Evolutionary conservation across 2,797 vertebrate genomes (phyloP).

Genomic region (Lacerta bilineata): DNA sequence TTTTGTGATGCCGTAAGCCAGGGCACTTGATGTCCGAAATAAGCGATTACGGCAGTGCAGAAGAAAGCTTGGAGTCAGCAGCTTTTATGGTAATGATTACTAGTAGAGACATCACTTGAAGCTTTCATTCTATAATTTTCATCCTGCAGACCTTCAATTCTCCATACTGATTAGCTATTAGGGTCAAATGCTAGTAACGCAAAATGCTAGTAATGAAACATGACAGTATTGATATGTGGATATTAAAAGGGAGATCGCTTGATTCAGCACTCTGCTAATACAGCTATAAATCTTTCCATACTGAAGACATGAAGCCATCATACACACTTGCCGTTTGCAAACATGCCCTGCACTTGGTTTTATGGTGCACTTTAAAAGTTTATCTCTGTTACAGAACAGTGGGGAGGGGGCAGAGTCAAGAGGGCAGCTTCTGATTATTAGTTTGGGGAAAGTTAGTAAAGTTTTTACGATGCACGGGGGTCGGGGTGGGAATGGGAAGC

Average conservation of each 20-base stretch:
- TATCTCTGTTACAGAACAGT: background rate
- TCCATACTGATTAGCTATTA: slow-evolving; percentile 41
- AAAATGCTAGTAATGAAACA: slow-evolving; percentile 38
- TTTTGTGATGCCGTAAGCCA: background rate
- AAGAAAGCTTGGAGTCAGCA: slow-evolving; percentile 7
- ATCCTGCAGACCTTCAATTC: slow-evolving; percentile 25
- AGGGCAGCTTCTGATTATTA: background rate
- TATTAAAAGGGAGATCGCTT: slow-evolving; percentile 42
- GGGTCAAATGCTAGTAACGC: slow-evolving; percentile 15
- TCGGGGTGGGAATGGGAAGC: background rate
- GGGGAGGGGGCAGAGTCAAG: background rate
- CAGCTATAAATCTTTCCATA: slow-evolving; percentile 30
- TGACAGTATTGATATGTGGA: slow-evolving; percentile 48
- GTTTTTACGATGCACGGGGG: background rate
- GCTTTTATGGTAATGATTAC: slow-evolving; percentile 26
- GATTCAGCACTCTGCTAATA: slow-evolving; percentile 42
- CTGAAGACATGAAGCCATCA: background rate
- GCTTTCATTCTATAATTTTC: slow-evolving; percentile 29
- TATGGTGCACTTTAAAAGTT: slow-evolving; percentile 21
- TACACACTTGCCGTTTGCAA: background rate
- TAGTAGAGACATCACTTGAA: slow-evolving; percentile 5
- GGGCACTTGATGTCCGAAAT: background rate
- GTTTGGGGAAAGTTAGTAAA: background rate
- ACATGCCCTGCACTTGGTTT: background rate
- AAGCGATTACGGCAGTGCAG: background rate